A percentile compares a stretch with the other conserved stretches of the same genome.
Evolutionary conservation across 2,888 invertebrate genomes (phyloP).

Genomic region (Tetragonisca angustula): DNA sequence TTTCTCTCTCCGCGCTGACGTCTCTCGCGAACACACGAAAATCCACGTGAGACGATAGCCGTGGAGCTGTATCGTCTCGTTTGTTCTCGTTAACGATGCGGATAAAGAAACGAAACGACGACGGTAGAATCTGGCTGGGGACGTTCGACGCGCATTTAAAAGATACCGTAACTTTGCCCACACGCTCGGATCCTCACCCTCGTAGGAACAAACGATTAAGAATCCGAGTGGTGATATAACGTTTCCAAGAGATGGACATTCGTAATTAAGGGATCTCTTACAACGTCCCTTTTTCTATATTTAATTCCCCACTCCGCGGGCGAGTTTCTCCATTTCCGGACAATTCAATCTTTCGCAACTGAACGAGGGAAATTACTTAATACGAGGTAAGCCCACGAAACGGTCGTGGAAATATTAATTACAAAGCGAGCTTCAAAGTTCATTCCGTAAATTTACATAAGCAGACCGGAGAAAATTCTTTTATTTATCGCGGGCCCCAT

Average conservation of each 20-base stretch:
- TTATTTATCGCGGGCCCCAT: constrained; percentile 60
- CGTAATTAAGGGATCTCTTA: background rate
- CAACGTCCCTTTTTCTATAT: background rate
- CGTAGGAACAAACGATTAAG: too few relatives aligned
- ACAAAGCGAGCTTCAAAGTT: constrained; percentile 44
- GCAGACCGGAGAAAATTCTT: constrained; percentile 51
- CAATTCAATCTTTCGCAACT: constrained; percentile 18
- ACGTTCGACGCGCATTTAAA: background rate
- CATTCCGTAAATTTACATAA: constrained; percentile 54
- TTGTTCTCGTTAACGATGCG: constrained; percentile 3
- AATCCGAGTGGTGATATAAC: background rate
- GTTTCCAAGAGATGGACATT: background rate
- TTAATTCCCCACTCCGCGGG: background rate
- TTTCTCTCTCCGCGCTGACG: background rate
- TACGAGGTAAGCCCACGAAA: constrained; percentile 20
- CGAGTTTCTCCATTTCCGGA: background rate
- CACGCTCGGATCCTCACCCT: background rate
- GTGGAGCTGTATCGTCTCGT: constrained; percentile 7
- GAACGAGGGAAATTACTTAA: constrained; percentile 43
- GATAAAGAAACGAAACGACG: constrained; percentile 1
- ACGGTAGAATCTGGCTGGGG: background rate
- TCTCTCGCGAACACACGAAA: background rate
- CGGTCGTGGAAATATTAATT: constrained; percentile 52
- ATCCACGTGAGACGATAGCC: background rate
- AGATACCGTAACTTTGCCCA: background rate